Conservation (phyloP, 2,113 vertebrate species). For the Scopus umbretta region DNA sequence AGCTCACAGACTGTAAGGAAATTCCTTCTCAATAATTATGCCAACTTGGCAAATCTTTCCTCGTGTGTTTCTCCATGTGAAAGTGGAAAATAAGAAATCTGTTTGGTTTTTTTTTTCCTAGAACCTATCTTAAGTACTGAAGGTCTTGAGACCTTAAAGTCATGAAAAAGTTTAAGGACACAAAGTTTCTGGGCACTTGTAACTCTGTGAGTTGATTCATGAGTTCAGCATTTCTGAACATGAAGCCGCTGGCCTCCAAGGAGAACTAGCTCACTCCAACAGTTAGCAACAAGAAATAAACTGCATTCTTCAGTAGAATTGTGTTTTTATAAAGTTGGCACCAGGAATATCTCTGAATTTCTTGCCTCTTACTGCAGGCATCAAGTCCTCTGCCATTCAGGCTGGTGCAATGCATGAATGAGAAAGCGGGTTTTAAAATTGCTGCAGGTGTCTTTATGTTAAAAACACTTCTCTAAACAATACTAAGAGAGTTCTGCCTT, state of each 20-base stretch:
- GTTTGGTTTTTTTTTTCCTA: neutral
- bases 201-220: neutral
- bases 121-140: neutral
- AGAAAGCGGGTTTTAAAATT: neutral
- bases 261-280: neutral
- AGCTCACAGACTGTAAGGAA: neutral
- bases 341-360: constrained; percentile 1
- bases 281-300: neutral
- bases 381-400: neutral
- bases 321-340: constrained; percentile 18
- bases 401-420: neutral
- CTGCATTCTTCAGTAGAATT: neutral
- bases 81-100: neutral
- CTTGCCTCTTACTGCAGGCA: neutral
- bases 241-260: neutral
- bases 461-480: neutral
- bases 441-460: neutral
- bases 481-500: neutral
- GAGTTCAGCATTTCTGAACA: neutral
- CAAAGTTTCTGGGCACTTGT: neutral
- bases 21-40: neutral
- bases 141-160: neutral
- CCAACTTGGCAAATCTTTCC: neutral
- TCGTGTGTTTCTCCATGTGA: neutral
- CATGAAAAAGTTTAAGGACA: neutral